These are phyloP conservation scores for Microplitis mediator DNA, from an alignment of 1,140 invertebrate genomes.

Conservation along the genomic window DNA sequence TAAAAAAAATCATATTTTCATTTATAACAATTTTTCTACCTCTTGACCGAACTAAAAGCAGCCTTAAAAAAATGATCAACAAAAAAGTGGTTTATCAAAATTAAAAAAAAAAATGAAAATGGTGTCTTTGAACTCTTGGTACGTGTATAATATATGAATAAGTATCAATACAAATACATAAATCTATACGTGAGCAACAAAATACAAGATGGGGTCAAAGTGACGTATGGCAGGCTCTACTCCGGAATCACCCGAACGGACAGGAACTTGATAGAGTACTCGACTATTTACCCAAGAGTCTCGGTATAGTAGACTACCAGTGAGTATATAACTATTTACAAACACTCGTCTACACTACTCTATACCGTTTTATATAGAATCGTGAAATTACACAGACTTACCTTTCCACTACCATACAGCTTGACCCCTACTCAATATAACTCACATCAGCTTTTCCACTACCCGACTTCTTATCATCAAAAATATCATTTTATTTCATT, in stretches of 20 bases:
- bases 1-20: conserved; percentile 8
- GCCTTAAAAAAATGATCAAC: too few relatives aligned
- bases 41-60: too few relatives aligned
- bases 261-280: conserved; percentile 55
- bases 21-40: neutral
- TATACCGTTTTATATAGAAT: neutral
- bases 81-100: too few relatives aligned
- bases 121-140: too few relatives aligned
- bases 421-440: conserved; percentile 56
- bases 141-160: neutral
- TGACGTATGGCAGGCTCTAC: conserved; percentile 56
- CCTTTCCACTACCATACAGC: conserved; percentile 29
- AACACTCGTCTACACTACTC: neutral
- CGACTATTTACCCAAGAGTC: conserved; percentile 30
- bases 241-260: conserved; percentile 52
- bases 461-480: conserved; percentile 54
- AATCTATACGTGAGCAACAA: conserved; percentile 14
- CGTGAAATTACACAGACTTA: neutral
- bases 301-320: neutral
- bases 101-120: too few relatives aligned
- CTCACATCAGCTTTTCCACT: conserved; percentile 38
- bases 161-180: neutral
- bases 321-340: too few relatives aligned
- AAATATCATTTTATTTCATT: conserved; percentile 64
- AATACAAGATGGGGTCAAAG: conserved; percentile 31